These are phyloP conservation scores for Drosophila colorata DNA, from an alignment of 2,888 invertebrate genomes.

Conservation along the genomic window DNA sequence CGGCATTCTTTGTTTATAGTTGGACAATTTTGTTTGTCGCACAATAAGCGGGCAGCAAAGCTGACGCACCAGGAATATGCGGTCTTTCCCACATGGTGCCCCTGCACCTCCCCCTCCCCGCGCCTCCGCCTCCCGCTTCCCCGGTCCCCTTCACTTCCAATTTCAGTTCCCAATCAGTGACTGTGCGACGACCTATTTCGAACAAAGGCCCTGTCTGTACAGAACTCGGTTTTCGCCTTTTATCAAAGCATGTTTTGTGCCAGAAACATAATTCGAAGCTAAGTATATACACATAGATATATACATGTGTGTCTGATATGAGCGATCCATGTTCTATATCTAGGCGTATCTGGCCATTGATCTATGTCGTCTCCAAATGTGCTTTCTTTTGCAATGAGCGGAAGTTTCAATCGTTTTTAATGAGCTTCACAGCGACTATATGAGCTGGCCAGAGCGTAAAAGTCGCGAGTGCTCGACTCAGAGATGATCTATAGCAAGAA, in stretches of 20 bases:
- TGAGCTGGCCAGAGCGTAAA: not conserved
- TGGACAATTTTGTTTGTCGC: constrained; percentile 32
- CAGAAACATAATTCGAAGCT: constrained; percentile 21
- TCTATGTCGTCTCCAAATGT: constrained; percentile 7
- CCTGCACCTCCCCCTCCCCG: no score
- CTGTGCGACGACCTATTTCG: constrained; percentile 8
- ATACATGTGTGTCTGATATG: constrained; percentile 1
- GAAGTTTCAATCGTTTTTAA: constrained; percentile 77
- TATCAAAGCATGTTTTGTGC: constrained; percentile 4
- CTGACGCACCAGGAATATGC: constrained; percentile 2
- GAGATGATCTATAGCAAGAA: not conserved
- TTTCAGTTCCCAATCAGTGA: constrained; percentile 1
- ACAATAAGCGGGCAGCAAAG: constrained; percentile 36
- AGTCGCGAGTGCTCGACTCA: not conserved
- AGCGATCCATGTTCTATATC: constrained; percentile 2
- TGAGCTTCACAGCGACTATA: constrained; percentile 35
- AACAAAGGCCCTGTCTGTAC: constrained; percentile 24
- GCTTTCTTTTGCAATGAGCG: constrained; percentile 34
- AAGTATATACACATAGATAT: not conserved
- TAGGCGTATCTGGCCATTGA: constrained; percentile 2
- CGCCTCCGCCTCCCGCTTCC: not conserved
- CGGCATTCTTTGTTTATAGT: constrained; percentile 35
- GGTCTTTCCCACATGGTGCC: not conserved
- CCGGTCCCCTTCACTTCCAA: no score
- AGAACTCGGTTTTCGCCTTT: not conserved